Conservation (phyloP, 1,140 invertebrate species). For the Belonocnema kinseyi region DNA sequence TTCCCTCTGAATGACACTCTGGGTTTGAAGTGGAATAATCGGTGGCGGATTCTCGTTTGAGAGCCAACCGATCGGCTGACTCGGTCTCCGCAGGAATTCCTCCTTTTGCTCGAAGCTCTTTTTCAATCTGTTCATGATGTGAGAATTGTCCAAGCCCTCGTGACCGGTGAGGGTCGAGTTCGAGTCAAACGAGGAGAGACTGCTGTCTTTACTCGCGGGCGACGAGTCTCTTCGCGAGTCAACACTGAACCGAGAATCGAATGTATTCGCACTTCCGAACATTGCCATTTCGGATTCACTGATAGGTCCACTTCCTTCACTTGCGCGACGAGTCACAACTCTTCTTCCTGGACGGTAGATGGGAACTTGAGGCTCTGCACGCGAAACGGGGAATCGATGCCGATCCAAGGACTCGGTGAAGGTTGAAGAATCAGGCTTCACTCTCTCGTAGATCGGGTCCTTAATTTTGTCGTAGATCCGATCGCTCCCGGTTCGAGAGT, state of each 20-base stretch:
- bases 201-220: constrained; percentile 80
- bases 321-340: constrained; percentile 70
- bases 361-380: constrained; percentile 76
- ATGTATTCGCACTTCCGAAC: constrained; percentile 66
- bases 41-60: constrained; percentile 54
- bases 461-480: constrained; percentile 72
- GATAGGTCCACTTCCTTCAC: constrained; percentile 74
- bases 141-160: constrained; percentile 80
- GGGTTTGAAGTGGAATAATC: constrained; percentile 50
- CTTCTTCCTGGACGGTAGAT: constrained; percentile 70
- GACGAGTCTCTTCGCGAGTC: constrained; percentile 78
- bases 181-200: constrained; percentile 79
- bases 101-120: constrained; percentile 92
- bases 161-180: constrained; percentile 81
- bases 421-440: constrained; percentile 60
- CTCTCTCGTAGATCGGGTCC: constrained; percentile 69
- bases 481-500: constrained; percentile 63
- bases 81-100: constrained; percentile 87
- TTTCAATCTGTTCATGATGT: constrained; percentile 83
- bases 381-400: constrained; percentile 68
- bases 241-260: constrained; percentile 70
- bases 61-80: constrained; percentile 80
- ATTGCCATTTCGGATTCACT: constrained; percentile 65
- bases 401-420: constrained; percentile 62
- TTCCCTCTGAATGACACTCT: constrained; percentile 79